A percentile compares a stretch with the other conserved stretches of the same genome.
These are phyloP conservation scores for Temnothorax nylanderi DNA, from an alignment of 1,140 invertebrate species.

Conservation along the genomic window DNA sequence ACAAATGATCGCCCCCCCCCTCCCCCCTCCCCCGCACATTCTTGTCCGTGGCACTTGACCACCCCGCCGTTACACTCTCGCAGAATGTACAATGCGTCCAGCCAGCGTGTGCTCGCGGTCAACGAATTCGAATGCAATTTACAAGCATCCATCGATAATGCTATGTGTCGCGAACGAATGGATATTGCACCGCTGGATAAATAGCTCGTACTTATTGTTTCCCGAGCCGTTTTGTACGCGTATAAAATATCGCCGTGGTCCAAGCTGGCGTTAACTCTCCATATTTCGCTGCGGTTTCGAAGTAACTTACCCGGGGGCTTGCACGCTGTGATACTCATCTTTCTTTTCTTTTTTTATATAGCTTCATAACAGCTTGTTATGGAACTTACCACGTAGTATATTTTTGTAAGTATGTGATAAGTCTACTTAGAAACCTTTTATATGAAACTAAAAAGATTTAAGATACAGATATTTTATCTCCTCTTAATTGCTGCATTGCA, in stretches of 20 bases:
- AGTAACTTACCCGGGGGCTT: constrained; percentile 3
- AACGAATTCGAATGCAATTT: constrained; percentile 67
- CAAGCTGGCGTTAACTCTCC: constrained; percentile 2
- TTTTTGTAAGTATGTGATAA: constrained; percentile 17
- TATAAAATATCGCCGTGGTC: constrained; percentile 37
- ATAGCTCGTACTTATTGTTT: constrained; percentile 55
- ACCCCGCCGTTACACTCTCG: not conserved
- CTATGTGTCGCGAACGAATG: constrained; percentile 40
- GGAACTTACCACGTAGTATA: not conserved
- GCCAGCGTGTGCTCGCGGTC: constrained; percentile 62
- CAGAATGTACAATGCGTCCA: constrained; percentile 42
- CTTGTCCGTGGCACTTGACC: constrained; percentile 53
- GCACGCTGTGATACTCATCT: not conserved
- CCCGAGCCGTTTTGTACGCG: not conserved
- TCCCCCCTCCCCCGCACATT: constrained; percentile 61
- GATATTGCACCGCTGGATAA: constrained; percentile 37
- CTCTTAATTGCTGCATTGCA: not conserved
- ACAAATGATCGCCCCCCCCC: constrained; percentile 15
- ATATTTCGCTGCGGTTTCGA: not conserved
- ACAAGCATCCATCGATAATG: constrained; percentile 54
- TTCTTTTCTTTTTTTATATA: constrained; percentile 20
- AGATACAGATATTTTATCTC: not conserved
- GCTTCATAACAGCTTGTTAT: not conserved
- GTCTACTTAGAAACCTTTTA: not conserved
- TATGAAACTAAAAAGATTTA: not conserved